These are phyloP conservation scores for Bombus soroeensis DNA, from an alignment of 1,140 invertebrate species.

Conservation along the genomic window DNA sequence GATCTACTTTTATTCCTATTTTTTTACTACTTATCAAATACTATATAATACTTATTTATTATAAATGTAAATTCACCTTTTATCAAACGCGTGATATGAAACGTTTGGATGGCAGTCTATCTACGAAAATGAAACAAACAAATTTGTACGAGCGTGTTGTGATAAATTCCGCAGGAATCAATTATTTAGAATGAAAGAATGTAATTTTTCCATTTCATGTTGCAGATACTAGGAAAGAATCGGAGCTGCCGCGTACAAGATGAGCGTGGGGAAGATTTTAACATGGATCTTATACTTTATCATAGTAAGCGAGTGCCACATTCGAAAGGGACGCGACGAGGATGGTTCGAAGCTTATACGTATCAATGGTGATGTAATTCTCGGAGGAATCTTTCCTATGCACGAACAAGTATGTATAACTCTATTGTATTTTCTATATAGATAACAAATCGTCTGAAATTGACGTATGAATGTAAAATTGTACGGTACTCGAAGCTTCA, in stretches of 20 bases:
- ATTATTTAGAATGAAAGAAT: not conserved
- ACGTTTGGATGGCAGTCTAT: no score
- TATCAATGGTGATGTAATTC: slow-evolving; percentile 86
- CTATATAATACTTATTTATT: no score
- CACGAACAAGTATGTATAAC: slow-evolving; percentile 84
- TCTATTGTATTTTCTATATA: not conserved
- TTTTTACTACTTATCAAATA: no score
- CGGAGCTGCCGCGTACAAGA: slow-evolving; percentile 44
- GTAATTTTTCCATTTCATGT: not conserved
- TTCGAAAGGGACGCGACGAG: slow-evolving; percentile 67
- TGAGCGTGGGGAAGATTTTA: slow-evolving; percentile 61
- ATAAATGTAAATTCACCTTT: no score
- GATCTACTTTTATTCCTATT: no score
- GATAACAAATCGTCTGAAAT: not conserved
- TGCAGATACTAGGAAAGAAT: not conserved
- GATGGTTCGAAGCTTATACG: slow-evolving; percentile 80
- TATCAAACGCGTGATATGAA: no score
- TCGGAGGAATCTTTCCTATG: slow-evolving; percentile 90
- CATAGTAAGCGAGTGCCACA: slow-evolving; percentile 64
- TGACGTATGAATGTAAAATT: not conserved
- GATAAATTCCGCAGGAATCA: no score
- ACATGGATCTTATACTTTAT: slow-evolving; percentile 63
- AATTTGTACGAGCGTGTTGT: not conserved
- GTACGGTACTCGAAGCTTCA: not conserved
- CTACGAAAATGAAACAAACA: not conserved